Conservation (phyloP, 2,113 vertebrate genomes). For the Petaurus breviceps region DNA sequence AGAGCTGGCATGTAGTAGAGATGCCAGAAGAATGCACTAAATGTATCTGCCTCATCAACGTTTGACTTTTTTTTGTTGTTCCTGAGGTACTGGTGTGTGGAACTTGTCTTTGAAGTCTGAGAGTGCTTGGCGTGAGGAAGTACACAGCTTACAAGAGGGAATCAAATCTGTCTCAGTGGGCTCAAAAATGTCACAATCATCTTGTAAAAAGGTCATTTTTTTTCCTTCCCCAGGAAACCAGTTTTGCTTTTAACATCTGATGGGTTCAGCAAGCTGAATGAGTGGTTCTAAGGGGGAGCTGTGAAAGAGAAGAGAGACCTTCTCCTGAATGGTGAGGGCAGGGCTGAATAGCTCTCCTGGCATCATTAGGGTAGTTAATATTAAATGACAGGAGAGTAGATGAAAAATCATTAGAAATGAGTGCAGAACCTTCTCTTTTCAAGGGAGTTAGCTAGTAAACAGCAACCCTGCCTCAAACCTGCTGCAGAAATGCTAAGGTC, state of each 20-base stretch:
- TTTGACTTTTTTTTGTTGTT: background rate
- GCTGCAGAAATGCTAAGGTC: background rate
- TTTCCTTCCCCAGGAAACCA: slow-evolving; percentile 9
- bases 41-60: background rate
- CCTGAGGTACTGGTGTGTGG: background rate
- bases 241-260: background rate
- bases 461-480: slow-evolving; percentile 27
- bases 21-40: background rate
- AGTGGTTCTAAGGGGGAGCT: background rate
- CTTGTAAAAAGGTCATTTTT: slow-evolving; percentile 45
- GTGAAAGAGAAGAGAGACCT: background rate
- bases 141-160: background rate
- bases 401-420: slow-evolving; percentile 39
- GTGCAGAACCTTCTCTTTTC: slow-evolving; percentile 33
- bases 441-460: background rate
- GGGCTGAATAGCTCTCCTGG: background rate
- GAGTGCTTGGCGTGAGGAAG: background rate
- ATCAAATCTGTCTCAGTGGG: background rate
- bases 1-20: background rate
- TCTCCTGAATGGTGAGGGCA: slow-evolving; percentile 3
- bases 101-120: background rate
- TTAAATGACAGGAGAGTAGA: slow-evolving; percentile 43
- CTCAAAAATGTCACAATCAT: slow-evolving; percentile 45
- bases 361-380: slow-evolving; percentile 55
- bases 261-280: slow-evolving; percentile 16